phyloP scores from a whole-genome alignment of 2,888 invertebrate genomes.

The Formica aserva region DNA sequence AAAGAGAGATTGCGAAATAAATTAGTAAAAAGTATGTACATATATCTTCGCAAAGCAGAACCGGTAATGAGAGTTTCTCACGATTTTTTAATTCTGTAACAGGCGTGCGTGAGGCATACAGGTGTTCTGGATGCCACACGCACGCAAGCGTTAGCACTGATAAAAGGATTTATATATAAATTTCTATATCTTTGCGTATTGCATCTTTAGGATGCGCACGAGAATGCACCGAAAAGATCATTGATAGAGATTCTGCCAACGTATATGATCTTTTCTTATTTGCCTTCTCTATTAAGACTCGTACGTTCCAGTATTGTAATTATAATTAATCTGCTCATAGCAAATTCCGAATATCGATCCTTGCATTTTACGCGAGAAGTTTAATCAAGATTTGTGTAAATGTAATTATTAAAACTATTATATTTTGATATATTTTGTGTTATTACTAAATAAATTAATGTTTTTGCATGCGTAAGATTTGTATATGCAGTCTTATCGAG shows the following conservation, averaged over 20 bases:
- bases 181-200: conserved; percentile 54
- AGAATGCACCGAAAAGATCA: not conserved
- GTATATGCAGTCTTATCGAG: not conserved
- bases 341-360: not conserved
- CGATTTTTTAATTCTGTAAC: conserved; percentile 9
- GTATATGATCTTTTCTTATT: not conserved
- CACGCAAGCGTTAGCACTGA: conserved; percentile 51
- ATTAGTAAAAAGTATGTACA: not conserved
- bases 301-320: not conserved
- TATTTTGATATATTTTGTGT: not conserved
- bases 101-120: conserved; percentile 36
- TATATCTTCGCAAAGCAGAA: not conserved
- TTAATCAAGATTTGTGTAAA: not conserved
- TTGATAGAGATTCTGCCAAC: not conserved
- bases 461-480: not conserved
- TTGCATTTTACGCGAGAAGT: not conserved
- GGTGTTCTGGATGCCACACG: conserved; percentile 57
- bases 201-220: conserved; percentile 27
- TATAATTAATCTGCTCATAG: not conserved
- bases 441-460: not conserved
- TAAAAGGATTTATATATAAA: conserved; percentile 68
- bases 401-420: not conserved
- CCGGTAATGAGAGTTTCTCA: not conserved
- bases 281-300: not conserved
- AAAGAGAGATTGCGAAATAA: not conserved